Conservation (phyloP, 1,140 invertebrate species). For the Pentalonia nigronervosa region DNA sequence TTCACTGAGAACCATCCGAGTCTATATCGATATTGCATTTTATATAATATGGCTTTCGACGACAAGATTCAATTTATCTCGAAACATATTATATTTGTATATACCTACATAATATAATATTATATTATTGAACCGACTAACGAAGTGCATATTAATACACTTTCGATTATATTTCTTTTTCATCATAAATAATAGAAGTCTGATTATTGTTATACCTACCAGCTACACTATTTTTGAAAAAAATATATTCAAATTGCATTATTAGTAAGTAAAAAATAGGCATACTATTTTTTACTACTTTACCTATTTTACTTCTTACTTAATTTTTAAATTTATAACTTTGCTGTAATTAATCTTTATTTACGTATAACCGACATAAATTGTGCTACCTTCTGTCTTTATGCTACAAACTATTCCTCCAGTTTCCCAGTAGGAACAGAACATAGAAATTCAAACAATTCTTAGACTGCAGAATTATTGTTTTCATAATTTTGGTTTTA, state of each 20-base stretch:
- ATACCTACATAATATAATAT: neutral
- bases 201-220: too few species aligned
- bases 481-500: neutral
- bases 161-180: neutral
- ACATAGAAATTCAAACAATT: neutral
- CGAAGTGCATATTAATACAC: neutral
- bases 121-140: neutral
- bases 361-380: neutral
- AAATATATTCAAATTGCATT: neutral
- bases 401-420: neutral
- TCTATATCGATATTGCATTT: neutral
- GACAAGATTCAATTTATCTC: conserved; percentile 10
- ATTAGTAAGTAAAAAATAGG: neutral
- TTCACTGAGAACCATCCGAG: conserved; percentile 1
- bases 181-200: too few species aligned
- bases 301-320: neutral
- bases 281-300: neutral
- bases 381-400: neutral
- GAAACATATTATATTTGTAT: neutral
- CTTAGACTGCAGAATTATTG: neutral
- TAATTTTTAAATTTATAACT: neutral
- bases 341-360: neutral
- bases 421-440: neutral
- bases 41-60: conserved; percentile 12
- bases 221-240: too few species aligned